These are phyloP conservation scores for Himantopus leucocephalus DNA, from an alignment of 2,113 vertebrate species.

Conservation along the genomic window DNA sequence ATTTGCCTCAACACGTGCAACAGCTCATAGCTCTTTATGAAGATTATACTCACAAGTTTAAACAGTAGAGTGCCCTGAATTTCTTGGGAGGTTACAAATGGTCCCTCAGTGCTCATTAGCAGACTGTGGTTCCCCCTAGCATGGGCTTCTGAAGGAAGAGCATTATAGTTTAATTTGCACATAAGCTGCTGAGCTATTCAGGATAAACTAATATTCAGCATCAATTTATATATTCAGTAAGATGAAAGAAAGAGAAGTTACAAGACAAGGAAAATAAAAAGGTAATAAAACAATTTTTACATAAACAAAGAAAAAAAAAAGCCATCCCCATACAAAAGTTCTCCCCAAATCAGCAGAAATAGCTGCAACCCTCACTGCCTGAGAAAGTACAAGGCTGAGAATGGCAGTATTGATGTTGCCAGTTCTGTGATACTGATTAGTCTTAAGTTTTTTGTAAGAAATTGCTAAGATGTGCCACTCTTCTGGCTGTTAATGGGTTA, in stretches of 20 bases:
- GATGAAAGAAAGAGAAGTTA: background rate
- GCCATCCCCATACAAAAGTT: background rate
- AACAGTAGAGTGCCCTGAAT: background rate
- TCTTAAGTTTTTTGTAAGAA: background rate
- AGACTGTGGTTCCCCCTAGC: background rate
- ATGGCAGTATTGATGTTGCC: background rate
- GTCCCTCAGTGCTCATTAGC: background rate
- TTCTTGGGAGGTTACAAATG: background rate
- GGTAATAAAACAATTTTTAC: background rate
- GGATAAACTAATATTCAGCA: background rate
- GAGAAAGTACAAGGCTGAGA: background rate
- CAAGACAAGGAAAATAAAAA: background rate
- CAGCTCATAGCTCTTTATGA: slow-evolving; percentile 20
- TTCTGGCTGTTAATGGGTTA: background rate
- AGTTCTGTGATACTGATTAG: background rate
- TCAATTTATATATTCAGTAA: background rate
- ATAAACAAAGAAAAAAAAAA: background rate
- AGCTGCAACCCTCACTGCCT: background rate
- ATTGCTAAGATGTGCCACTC: background rate
- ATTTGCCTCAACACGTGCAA: background rate
- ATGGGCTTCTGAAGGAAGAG: background rate
- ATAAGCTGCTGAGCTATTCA: background rate
- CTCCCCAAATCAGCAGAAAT: background rate
- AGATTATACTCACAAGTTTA: background rate
- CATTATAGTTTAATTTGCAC: background rate